These are phyloP conservation scores for Liolophura sinensis DNA, from an alignment of 1,140 invertebrate species.

Conservation along the genomic window DNA sequence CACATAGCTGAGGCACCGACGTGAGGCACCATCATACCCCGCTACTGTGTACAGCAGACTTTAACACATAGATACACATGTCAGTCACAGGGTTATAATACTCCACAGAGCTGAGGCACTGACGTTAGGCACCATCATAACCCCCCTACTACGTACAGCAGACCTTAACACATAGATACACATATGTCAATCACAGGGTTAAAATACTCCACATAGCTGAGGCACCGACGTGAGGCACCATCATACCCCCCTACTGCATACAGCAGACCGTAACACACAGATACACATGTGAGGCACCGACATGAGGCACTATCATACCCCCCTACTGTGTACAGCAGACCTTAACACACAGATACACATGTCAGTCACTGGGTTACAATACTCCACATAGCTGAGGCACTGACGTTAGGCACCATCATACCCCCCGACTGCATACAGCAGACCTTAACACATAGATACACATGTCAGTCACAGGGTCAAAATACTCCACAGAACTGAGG, in stretches of 20 bases:
- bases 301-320: slow-evolving; percentile 9
- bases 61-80: too few relatives aligned
- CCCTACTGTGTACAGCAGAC: too few relatives aligned
- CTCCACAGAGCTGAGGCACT: slow-evolving; percentile 12
- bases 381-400: slow-evolving; percentile 11
- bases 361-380: background rate
- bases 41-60: too few relatives aligned
- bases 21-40: slow-evolving; percentile 8
- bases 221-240: slow-evolving; percentile 14
- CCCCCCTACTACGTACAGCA: too few relatives aligned
- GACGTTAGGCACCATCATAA: slow-evolving; percentile 11
- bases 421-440: too few relatives aligned
- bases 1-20: slow-evolving; percentile 12
- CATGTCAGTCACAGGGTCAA: background rate
- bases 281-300: slow-evolving; percentile 11
- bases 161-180: too few relatives aligned
- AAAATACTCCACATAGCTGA: background rate
- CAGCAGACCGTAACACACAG: too few relatives aligned
- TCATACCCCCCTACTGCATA: background rate
- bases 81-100: background rate
- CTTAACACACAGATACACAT: too few relatives aligned
- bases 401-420: slow-evolving; percentile 11
- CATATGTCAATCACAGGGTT: background rate
- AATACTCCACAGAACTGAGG: slow-evolving; percentile 4
- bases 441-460: too few relatives aligned